Conservation (phyloP, 2,113 vertebrate species). For the Sylvietta virens region DNA sequence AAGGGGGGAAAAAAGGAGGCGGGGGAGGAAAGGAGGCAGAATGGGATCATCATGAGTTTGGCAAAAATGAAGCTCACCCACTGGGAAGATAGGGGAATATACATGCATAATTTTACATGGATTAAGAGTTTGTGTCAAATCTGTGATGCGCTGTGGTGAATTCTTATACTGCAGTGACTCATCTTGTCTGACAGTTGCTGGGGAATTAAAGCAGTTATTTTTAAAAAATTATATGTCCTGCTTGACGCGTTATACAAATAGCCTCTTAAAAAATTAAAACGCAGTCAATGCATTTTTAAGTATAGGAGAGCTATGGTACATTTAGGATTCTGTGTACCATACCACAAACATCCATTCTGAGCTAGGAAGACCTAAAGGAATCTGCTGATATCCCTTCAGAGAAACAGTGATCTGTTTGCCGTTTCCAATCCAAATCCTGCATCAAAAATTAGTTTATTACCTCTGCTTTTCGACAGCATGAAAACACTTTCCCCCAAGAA, state of each 20-base stretch:
- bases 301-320: conserved; percentile 19
- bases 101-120: conserved; percentile 47
- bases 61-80: conserved; percentile 21
- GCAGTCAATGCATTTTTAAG: conserved; percentile 46
- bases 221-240: conserved; percentile 58
- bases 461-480: background rate
- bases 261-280: conserved; percentile 58
- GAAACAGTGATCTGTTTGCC: background rate
- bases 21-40: background rate
- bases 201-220: conserved; percentile 64
- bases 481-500: background rate
- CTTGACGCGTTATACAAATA: conserved; percentile 54
- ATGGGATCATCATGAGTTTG: conserved; percentile 14
- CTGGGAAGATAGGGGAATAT: conserved; percentile 14
- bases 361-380: conserved; percentile 26
- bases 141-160: conserved; percentile 20
- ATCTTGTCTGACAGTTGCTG: conserved; percentile 55
- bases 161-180: conserved; percentile 41
- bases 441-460: background rate
- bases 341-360: conserved; percentile 12
- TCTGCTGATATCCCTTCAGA: conserved; percentile 9
- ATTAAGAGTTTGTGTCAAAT: conserved; percentile 57
- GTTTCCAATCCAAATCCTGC: background rate
- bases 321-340: conserved; percentile 15
- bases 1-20: background rate